These are phyloP conservation scores for Melospiza georgiana DNA, from an alignment of 2,113 vertebrate species.

Conservation along the genomic window DNA sequence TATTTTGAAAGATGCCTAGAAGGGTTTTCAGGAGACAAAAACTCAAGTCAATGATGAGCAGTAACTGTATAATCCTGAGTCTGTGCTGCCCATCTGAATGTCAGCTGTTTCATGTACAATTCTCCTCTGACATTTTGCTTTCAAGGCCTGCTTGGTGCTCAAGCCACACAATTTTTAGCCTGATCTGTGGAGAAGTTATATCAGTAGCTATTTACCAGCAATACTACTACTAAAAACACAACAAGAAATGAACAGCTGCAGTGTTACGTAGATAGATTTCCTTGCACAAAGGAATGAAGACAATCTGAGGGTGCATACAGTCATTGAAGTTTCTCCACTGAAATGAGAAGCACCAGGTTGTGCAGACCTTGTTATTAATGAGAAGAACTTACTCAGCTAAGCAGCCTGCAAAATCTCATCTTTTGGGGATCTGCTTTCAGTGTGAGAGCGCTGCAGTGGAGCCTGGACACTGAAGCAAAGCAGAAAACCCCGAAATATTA, in stretches of 20 bases:
- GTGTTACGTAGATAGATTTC: background rate
- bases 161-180: background rate
- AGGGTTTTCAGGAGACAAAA: background rate
- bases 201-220: background rate
- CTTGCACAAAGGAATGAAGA: background rate
- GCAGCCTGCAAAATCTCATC: background rate
- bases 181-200: background rate
- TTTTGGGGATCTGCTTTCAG: background rate
- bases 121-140: background rate
- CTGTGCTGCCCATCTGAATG: background rate
- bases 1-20: background rate
- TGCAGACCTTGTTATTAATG: background rate
- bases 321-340: background rate
- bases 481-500: background rate
- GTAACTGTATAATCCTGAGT: background rate
- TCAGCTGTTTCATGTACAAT: background rate
- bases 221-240: background rate
- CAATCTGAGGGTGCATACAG: background rate
- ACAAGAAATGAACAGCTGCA: background rate
- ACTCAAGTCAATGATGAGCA: background rate
- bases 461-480: background rate
- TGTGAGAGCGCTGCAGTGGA: background rate
- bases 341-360: background rate
- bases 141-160: background rate
- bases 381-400: slow-evolving; percentile 5